Percentiles rank a stretch among this genome's conserved stretches.
These are phyloP conservation scores for Noctua comes DNA, from an alignment of 2,888 invertebrate genomes.

Conservation along the genomic window DNA sequence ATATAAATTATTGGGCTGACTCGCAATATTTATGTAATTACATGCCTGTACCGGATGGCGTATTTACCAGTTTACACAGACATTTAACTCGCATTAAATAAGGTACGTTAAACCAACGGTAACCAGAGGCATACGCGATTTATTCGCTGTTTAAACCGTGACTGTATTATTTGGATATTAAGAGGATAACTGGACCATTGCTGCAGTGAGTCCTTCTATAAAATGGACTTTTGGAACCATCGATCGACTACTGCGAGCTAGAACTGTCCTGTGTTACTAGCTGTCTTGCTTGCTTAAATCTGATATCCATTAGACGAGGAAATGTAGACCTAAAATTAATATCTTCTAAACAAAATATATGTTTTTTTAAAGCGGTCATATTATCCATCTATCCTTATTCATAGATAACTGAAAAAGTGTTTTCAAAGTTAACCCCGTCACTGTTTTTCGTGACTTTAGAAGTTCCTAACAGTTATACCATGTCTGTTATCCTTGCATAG, in stretches of 20 bases:
- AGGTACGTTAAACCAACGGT: constrained; percentile 39
- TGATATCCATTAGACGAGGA: background rate
- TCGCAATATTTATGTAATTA: constrained; percentile 41
- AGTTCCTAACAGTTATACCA: too few species aligned
- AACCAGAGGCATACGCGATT: constrained; percentile 30
- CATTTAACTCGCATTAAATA: constrained; percentile 43
- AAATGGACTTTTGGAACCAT: constrained; percentile 15
- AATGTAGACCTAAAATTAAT: background rate
- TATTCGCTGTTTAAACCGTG: constrained; percentile 37
- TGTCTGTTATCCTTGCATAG: too few species aligned
- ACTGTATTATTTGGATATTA: constrained; percentile 42
- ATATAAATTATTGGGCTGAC: background rate
- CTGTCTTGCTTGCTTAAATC: background rate
- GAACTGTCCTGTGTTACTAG: background rate
- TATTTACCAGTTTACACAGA: constrained; percentile 22
- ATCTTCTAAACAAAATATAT: background rate
- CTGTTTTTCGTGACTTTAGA: too few species aligned
- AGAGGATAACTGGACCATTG: constrained; percentile 23
- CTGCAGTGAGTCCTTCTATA: background rate
- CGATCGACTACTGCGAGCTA: background rate
- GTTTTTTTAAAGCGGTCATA: too few species aligned
- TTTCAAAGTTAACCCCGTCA: too few species aligned
- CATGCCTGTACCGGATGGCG: background rate
- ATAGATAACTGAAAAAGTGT: background rate
- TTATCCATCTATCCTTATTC: too few species aligned